Percentiles rank a stretch among this genome's conserved stretches.
Evolutionary conservation across 2,113 vertebrate species (phyloP).

Genomic region (Poeciliopsis occidentalis): DNA sequence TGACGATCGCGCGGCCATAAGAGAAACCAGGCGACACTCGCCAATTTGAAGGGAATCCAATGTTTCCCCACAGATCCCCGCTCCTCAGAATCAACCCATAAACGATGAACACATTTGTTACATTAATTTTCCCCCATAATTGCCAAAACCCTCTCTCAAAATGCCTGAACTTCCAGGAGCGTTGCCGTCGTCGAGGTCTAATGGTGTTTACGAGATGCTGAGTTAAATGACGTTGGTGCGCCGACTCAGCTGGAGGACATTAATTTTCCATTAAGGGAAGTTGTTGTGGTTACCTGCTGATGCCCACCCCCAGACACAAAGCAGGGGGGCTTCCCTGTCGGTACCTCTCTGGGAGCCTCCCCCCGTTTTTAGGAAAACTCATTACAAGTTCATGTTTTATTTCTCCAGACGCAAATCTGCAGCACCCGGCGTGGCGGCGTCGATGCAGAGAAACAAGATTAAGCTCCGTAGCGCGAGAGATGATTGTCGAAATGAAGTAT

Average conservation of each 20-base stretch:
- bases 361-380: constrained; percentile 53
- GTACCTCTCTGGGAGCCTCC: constrained; percentile 33
- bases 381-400: constrained; percentile 36
- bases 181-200: constrained; percentile 50
- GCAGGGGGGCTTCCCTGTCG: constrained; percentile 44
- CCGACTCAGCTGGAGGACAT: constrained; percentile 77
- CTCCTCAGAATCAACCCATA: constrained; percentile 33
- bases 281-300: constrained; percentile 75
- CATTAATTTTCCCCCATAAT: constrained; percentile 60
- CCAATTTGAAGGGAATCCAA: constrained; percentile 38
- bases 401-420: constrained; percentile 28
- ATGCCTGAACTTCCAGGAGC: constrained; percentile 56
- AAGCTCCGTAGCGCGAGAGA: constrained; percentile 54
- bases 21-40: constrained; percentile 29
- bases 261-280: constrained; percentile 80
- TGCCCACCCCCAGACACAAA: constrained; percentile 55
- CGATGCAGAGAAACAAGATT: constrained; percentile 60
- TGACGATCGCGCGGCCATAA: not conserved
- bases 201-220: constrained; percentile 73
- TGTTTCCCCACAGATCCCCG: constrained; percentile 23
- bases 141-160: constrained; percentile 47
- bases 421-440: constrained; percentile 48
- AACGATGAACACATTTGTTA: constrained; percentile 58
- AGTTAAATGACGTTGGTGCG: constrained; percentile 64
- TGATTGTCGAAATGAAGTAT: constrained; percentile 74